Evolutionary conservation across 1,140 invertebrate genomes (phyloP).

Genomic region (Oedothorax gibbosus): DNA sequence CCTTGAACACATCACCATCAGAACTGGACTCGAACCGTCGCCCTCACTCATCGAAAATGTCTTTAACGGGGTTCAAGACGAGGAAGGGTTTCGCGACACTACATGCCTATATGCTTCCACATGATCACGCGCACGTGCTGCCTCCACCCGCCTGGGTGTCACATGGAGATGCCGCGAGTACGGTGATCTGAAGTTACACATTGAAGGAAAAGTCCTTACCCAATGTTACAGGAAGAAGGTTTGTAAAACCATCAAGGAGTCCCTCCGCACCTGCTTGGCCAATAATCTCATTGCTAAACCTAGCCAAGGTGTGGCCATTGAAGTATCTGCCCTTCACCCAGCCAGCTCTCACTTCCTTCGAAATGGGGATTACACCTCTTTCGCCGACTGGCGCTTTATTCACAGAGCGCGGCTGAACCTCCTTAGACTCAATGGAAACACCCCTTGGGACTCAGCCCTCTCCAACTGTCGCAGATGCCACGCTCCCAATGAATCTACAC

Average conservation of each 20-base stretch:
- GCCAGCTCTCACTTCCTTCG: constrained; percentile 8
- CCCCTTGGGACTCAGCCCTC: neutral
- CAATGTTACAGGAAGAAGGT: neutral
- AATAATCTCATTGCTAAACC: neutral
- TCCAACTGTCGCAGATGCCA: neutral
- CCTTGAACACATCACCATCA: neutral
- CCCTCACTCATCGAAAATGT: neutral
- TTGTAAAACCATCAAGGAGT: fast-evolving
- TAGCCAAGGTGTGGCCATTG: neutral
- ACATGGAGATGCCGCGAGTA: neutral
- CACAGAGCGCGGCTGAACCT: neutral
- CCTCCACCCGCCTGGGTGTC: neutral
- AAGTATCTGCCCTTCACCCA: neutral
- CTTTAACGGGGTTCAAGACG: neutral
- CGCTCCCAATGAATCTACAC: too few relatives aligned
- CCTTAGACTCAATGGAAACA: neutral
- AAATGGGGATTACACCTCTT: neutral
- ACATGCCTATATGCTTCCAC: neutral
- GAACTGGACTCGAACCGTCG: too few relatives aligned
- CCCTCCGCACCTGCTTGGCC: neutral
- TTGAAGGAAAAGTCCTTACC: neutral
- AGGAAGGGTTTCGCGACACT: neutral
- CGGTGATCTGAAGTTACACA: neutral
- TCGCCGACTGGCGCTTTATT: constrained; percentile 10
- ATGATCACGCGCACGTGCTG: neutral